These are phyloP conservation scores for Ctenopoma multispine DNA, from an alignment of 2,797 vertebrate species.

Conservation along the genomic window DNA sequence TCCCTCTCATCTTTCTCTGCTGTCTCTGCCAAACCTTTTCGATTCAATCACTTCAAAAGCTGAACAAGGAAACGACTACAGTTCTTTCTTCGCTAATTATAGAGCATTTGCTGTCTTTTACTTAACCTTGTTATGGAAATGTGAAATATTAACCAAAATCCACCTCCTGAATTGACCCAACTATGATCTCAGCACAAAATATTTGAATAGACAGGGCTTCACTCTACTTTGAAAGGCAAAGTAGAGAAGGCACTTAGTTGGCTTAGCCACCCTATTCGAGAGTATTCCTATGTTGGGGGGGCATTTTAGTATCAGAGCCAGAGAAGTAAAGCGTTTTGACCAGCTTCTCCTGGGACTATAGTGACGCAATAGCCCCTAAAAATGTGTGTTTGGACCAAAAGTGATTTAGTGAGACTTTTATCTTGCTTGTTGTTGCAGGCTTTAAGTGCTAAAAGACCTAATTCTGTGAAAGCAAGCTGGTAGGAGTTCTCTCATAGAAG, in stretches of 20 bases:
- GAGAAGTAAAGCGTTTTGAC: slow-evolving; percentile 32
- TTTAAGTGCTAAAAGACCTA: slow-evolving; percentile 31
- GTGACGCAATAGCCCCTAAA: slow-evolving; percentile 29
- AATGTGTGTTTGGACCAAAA: slow-evolving; percentile 33
- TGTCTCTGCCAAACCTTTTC: slow-evolving; percentile 47
- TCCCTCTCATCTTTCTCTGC: slow-evolving; percentile 63
- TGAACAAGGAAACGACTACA: slow-evolving; percentile 35
- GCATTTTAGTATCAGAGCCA: slow-evolving; percentile 47
- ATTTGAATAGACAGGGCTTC: slow-evolving; percentile 57
- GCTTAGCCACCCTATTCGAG: slow-evolving; percentile 37
- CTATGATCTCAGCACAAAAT: slow-evolving; percentile 38
- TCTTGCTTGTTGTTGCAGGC: slow-evolving; percentile 16
- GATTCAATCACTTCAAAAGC: slow-evolving; percentile 58
- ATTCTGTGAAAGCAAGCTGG: slow-evolving; percentile 7
- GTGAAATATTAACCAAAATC: slow-evolving; percentile 18
- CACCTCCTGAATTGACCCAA: slow-evolving; percentile 24
- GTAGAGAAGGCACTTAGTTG: slow-evolving; percentile 49
- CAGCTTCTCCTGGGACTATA: slow-evolving; percentile 30
- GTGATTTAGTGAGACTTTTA: slow-evolving; percentile 44
- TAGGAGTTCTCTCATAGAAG: slow-evolving; percentile 1
- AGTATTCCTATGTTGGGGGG: slow-evolving; percentile 26
- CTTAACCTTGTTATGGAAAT: slow-evolving; percentile 49
- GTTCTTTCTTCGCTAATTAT: slow-evolving; percentile 60
- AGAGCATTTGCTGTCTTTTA: slow-evolving; percentile 52
- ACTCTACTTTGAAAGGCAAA: slow-evolving; percentile 69